phyloP scores from a whole-genome alignment of 2,888 invertebrate species.

The Cheilosia variabilis region DNA sequence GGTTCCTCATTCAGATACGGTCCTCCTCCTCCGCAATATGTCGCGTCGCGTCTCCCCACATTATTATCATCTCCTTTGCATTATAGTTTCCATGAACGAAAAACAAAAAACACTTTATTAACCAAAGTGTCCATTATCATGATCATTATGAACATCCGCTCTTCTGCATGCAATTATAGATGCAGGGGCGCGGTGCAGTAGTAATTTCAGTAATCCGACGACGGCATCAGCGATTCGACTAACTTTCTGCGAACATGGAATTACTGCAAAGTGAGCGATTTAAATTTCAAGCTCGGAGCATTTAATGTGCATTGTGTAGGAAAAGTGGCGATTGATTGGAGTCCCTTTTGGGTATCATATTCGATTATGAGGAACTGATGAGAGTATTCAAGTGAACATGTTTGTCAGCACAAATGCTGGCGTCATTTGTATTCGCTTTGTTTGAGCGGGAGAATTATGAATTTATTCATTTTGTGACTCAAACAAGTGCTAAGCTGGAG shows the following conservation, averaged over 20 bases:
- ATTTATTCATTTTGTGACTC: too few relatives aligned
- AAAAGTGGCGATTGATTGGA: too few relatives aligned
- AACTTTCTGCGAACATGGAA: not conserved
- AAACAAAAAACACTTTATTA: slow-evolving; percentile 31
- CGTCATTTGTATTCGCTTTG: too few relatives aligned
- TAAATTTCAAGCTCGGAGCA: too few relatives aligned
- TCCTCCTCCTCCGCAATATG: slow-evolving; percentile 38
- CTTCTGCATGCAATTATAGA: slow-evolving; percentile 20
- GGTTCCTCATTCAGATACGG: slow-evolving; percentile 25
- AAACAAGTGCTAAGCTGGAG: too few relatives aligned
- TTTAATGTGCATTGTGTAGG: too few relatives aligned
- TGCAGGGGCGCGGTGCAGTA: not conserved
- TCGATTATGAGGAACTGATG: too few relatives aligned
- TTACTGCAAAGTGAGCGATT: not conserved
- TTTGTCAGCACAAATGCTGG: too few relatives aligned
- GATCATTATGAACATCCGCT: slow-evolving; percentile 59
- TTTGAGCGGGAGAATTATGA: too few relatives aligned
- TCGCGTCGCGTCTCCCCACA: slow-evolving; percentile 17
- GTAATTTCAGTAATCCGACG: not conserved
- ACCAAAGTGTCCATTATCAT: slow-evolving; percentile 43
- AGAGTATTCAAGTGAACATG: too few relatives aligned
- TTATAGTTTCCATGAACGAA: not conserved
- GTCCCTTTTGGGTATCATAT: too few relatives aligned
- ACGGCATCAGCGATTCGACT: not conserved
- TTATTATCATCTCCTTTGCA: slow-evolving; percentile 16